Conservation (phyloP, 2,113 vertebrate genomes). For the Platysteira castanea region DNA sequence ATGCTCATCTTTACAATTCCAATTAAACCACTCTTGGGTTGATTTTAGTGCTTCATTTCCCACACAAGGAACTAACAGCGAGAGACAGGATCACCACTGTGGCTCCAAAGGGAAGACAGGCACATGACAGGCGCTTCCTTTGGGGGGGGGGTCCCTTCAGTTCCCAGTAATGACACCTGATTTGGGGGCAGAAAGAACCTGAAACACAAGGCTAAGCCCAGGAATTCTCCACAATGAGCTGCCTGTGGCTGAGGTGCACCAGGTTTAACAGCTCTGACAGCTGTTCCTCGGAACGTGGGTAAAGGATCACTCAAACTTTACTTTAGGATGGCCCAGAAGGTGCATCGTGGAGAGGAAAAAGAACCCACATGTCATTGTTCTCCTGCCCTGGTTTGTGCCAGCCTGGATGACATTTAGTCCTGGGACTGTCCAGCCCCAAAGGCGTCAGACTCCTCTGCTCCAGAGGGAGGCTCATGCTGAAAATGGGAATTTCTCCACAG, state of each 20-base stretch:
- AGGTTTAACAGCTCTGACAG: neutral
- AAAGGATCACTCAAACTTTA: neutral
- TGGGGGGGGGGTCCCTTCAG: neutral
- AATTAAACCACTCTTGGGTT: neutral
- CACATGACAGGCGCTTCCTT: neutral
- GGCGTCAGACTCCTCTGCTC: neutral
- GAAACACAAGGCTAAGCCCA: neutral
- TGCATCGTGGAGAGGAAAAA: neutral
- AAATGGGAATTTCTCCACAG: neutral
- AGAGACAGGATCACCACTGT: accelerated
- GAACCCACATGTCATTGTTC: neutral
- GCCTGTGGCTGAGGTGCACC: neutral
- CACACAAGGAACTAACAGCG: neutral
- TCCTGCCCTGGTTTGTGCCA: neutral
- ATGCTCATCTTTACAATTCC: neutral
- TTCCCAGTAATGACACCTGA: neutral
- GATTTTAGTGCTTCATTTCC: neutral
- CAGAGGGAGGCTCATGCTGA: neutral
- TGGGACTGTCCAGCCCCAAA: neutral
- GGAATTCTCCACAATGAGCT: neutral
- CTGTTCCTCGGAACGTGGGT: neutral
- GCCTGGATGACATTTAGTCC: neutral
- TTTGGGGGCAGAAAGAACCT: neutral
- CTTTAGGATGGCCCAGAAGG: neutral
- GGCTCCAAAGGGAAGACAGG: neutral